Evolutionary conservation across 2,888 invertebrate genomes (phyloP).

Genomic region (Caenorhabditis doughertyi): DNA sequence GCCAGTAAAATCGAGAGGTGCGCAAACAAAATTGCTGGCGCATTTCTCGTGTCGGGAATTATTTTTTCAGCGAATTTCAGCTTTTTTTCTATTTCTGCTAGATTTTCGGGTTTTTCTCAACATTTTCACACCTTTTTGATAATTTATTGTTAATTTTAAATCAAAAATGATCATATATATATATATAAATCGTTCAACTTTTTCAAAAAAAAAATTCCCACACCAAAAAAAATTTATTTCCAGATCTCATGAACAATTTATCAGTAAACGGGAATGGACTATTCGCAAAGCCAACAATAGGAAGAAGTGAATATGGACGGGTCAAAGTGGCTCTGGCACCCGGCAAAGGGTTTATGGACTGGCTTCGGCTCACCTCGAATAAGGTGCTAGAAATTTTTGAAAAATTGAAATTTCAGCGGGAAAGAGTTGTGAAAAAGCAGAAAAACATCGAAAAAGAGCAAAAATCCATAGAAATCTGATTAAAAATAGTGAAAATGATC

Average conservation of each 20-base stretch:
- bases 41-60: conserved; percentile 1
- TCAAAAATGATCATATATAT: no score
- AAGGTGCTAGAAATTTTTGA: conserved; percentile 39
- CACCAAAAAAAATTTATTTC: neutral
- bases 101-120: conserved; percentile 4
- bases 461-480: no score
- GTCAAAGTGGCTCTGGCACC: conserved; percentile 78
- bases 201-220: neutral
- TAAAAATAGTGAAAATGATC: no score
- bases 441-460: neutral
- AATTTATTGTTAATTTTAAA: neutral
- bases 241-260: conserved; percentile 58
- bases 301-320: conserved; percentile 77
- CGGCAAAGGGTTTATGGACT: conserved; percentile 80
- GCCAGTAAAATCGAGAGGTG: no score
- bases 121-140: neutral
- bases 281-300: conserved; percentile 67
- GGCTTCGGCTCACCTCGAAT: conserved; percentile 75
- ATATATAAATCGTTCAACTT: no score
- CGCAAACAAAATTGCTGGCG: conserved; percentile 18
- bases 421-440: neutral
- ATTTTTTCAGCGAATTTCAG: conserved; percentile 11
- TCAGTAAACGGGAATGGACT: conserved; percentile 44
- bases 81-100: neutral
- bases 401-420: neutral